Evolutionary conservation across 2,113 vertebrate genomes (phyloP).

Genomic region (Cygnus atratus): DNA sequence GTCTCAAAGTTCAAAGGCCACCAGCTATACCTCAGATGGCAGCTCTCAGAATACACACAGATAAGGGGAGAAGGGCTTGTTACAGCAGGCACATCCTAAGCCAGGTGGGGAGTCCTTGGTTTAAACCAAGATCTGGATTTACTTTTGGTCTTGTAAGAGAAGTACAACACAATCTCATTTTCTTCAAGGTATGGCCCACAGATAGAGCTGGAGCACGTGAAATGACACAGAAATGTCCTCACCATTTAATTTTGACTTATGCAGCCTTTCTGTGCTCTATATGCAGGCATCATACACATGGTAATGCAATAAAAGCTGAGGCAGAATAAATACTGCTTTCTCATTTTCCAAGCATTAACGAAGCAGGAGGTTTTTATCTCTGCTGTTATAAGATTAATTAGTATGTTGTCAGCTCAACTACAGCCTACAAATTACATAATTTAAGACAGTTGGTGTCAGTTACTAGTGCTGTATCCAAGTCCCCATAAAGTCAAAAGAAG

Average conservation of each 20-base stretch:
- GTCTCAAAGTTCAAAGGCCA: background rate
- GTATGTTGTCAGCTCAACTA: slow-evolving; percentile 3
- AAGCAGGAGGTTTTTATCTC: slow-evolving; percentile 21
- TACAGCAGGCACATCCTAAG: background rate
- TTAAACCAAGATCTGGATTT: background rate
- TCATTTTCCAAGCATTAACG: background rate
- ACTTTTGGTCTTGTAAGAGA: background rate
- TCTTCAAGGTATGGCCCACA: background rate
- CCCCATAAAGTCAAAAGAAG: background rate
- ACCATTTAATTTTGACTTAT: background rate
- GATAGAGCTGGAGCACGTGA: background rate
- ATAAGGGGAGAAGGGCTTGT: background rate
- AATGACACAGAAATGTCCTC: background rate
- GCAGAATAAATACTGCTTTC: slow-evolving; percentile 3
- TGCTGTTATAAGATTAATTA: slow-evolving; percentile 25
- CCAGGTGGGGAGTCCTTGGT: background rate
- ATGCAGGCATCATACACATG: background rate
- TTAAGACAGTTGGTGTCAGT: background rate
- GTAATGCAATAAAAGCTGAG: background rate
- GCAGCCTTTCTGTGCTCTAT: background rate
- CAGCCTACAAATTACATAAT: slow-evolving; percentile 22
- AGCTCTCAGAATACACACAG: background rate
- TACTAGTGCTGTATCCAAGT: background rate
- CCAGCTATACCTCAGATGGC: background rate
- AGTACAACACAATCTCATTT: background rate